These are phyloP conservation scores for Onychostoma macrolepis DNA, from an alignment of 2,113 vertebrate species.

Conservation along the genomic window DNA sequence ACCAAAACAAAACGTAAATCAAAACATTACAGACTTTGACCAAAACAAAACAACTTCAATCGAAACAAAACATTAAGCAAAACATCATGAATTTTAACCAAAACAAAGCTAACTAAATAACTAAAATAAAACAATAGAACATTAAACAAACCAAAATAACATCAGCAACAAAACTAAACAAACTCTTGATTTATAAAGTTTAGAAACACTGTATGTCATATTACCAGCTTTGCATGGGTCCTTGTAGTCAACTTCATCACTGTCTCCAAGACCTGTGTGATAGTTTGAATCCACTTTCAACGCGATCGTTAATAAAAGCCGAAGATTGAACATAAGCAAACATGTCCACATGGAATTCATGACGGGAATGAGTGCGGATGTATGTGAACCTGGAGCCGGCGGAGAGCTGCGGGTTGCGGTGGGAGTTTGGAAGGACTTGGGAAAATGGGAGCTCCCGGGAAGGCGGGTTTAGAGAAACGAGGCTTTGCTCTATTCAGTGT, in stretches of 20 bases:
- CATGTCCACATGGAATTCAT: slow-evolving; percentile 66
- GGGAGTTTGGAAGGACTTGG: slow-evolving; percentile 41
- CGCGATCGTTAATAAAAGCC: slow-evolving; percentile 59
- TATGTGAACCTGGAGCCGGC: slow-evolving; percentile 20
- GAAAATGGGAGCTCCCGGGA: slow-evolving; percentile 47
- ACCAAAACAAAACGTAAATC: background rate
- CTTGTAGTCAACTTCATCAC: slow-evolving; percentile 75
- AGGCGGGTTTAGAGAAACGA: slow-evolving; percentile 57
- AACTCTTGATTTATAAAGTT: background rate
- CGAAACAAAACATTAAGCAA: background rate
- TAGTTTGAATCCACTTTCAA: slow-evolving; percentile 60
- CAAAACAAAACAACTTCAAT: background rate
- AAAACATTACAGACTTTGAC: background rate
- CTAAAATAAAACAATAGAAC: background rate
- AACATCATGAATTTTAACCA: background rate
- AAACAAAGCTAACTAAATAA: background rate
- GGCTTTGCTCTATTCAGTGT: slow-evolving; percentile 62
- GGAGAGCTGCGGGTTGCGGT: slow-evolving; percentile 32
- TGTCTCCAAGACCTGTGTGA: slow-evolving; percentile 46
- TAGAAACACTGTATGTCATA: background rate
- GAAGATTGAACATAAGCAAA: slow-evolving; percentile 62
- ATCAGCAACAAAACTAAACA: background rate
- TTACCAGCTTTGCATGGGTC: slow-evolving; percentile 82
- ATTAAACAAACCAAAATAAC: background rate
- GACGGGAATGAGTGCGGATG: slow-evolving; percentile 41